Evolutionary conservation across 2,113 vertebrate species (phyloP).

Genomic region (Microtus richardsoni): DNA sequence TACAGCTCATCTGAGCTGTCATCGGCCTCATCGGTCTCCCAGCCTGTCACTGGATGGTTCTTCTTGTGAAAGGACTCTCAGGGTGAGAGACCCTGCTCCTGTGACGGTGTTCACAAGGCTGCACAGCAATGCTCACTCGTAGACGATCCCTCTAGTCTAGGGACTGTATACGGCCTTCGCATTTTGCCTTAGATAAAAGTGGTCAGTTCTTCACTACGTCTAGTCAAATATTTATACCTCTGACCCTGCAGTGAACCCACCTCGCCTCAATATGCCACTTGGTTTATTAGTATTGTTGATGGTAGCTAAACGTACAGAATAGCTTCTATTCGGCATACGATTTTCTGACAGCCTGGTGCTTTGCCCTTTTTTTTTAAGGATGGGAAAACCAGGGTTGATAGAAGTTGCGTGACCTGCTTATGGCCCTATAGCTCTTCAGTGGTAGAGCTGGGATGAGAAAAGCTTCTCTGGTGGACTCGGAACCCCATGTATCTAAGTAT

Average conservation of each 20-base stretch:
- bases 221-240: neutral
- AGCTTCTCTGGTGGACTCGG: rapidly evolving
- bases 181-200: neutral
- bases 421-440: neutral
- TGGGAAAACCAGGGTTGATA: neutral
- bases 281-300: neutral
- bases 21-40: neutral
- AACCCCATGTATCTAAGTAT: neutral
- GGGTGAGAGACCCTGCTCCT: neutral
- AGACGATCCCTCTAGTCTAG: neutral
- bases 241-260: neutral
- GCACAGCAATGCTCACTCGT: neutral
- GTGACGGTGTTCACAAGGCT: neutral
- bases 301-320: neutral
- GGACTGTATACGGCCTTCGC: neutral
- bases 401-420: neutral
- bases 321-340: neutral
- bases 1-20: neutral
- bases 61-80: neutral
- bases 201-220: neutral
- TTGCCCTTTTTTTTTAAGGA: neutral
- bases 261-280: neutral
- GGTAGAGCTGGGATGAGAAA: too few relatives aligned
- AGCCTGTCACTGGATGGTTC: neutral
- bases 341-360: neutral